A percentile compares a stretch with the other conserved stretches of the same genome.
These are phyloP conservation scores for Scaptomyza cyrtandrae DNA, from an alignment of 2,888 invertebrate genomes.

Conservation along the genomic window DNA sequence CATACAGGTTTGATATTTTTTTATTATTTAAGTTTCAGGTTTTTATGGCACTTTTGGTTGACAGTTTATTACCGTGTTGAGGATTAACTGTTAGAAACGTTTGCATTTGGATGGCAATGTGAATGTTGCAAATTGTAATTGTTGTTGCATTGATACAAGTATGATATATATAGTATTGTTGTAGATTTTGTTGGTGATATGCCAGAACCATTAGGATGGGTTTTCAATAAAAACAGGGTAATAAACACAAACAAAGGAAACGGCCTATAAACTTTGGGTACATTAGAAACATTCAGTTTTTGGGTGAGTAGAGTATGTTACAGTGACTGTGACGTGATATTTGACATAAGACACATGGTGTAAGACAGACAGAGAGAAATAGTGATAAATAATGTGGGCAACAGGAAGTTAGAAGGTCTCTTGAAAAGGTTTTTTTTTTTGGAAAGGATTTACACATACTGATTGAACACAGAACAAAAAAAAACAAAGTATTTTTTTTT, in stretches of 20 bases:
- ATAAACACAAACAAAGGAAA: slow-evolving; percentile 42
- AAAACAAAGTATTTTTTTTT: slow-evolving; percentile 27
- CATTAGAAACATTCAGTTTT: slow-evolving; percentile 54
- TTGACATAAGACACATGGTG: slow-evolving; percentile 43
- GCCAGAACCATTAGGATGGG: slow-evolving; percentile 76
- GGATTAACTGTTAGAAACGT: slow-evolving; percentile 60
- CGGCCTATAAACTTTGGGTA: slow-evolving; percentile 39
- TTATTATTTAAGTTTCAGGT: slow-evolving; percentile 4
- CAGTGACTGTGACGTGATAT: slow-evolving; percentile 49
- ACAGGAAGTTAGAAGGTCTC: slow-evolving; percentile 58
- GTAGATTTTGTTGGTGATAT: slow-evolving; percentile 52
- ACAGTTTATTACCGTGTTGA: slow-evolving; percentile 61
- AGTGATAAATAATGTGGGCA: slow-evolving; percentile 31
- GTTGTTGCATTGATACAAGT: slow-evolving; percentile 32
- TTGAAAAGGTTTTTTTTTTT: slow-evolving; percentile 14
- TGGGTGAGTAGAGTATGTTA: slow-evolving; percentile 43
- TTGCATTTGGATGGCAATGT: slow-evolving; percentile 39
- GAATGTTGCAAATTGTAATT: slow-evolving; percentile 32
- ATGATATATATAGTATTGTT: slow-evolving; percentile 35
- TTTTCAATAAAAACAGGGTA: slow-evolving; percentile 48
- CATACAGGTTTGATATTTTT: slow-evolving; percentile 7
- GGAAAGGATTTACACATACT: slow-evolving; percentile 43
- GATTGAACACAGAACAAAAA: slow-evolving; percentile 64
- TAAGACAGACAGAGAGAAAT: slow-evolving; percentile 25
- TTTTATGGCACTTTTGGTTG: slow-evolving; percentile 36